These are phyloP conservation scores for Drosophila gunungcola DNA, from an alignment of 1,140 invertebrate genomes.

Conservation along the genomic window DNA sequence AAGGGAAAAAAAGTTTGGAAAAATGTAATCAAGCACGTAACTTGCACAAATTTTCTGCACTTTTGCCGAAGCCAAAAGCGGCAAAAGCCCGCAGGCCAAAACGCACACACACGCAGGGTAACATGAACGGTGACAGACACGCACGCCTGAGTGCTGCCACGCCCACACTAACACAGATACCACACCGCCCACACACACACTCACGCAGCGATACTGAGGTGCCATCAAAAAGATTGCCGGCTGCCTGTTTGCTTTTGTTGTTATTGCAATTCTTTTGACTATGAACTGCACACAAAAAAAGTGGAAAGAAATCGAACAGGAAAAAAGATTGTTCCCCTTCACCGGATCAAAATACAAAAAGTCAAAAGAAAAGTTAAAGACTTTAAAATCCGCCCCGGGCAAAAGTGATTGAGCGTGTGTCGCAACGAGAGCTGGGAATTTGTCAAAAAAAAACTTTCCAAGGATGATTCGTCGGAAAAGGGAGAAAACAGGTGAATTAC, in stretches of 20 bases:
- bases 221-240: constrained; percentile 73
- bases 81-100: constrained; percentile 64
- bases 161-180: constrained; percentile 14
- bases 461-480: constrained; percentile 38
- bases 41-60: constrained; percentile 83
- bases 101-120: constrained; percentile 36
- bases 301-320: constrained; percentile 20
- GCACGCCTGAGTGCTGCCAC: constrained; percentile 59
- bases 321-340: constrained; percentile 45
- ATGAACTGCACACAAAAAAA: constrained; percentile 49
- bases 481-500: constrained; percentile 56
- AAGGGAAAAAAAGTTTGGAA: constrained; percentile 64
- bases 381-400: constrained; percentile 73
- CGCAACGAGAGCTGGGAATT: constrained; percentile 54
- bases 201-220: constrained; percentile 33
- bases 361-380: constrained; percentile 82
- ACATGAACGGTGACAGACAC: constrained; percentile 50
- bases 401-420: constrained; percentile 77
- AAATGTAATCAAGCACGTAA: constrained; percentile 83
- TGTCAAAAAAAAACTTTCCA: constrained; percentile 54
- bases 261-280: constrained; percentile 69
- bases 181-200: constrained; percentile 4
- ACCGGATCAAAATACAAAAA: constrained; percentile 61
- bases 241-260: constrained; percentile 53
- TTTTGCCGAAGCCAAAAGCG: constrained; percentile 72